A percentile compares a stretch with the other conserved stretches of the same genome.
phyloP scores from a whole-genome alignment of 2,113 vertebrate species.

The Oriolus oriolus region DNA sequence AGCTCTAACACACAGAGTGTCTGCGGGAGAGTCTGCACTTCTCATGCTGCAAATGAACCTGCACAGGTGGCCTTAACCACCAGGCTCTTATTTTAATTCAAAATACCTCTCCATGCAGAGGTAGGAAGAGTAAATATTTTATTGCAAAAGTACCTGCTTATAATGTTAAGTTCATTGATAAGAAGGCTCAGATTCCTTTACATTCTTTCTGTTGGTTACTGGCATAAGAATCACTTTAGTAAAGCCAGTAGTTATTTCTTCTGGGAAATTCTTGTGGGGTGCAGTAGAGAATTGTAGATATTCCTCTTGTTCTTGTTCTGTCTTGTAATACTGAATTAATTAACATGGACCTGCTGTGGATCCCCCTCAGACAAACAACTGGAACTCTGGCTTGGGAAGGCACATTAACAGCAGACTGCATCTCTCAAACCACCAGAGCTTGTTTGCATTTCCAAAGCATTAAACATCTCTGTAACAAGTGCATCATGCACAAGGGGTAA shows the following conservation, averaged over 20 bases:
- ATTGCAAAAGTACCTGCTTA: not conserved
- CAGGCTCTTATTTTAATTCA: not conserved
- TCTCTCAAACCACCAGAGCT: not conserved
- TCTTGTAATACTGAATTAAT: not conserved
- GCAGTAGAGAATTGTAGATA: not conserved
- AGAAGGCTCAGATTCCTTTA: not conserved
- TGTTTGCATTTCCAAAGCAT: not conserved
- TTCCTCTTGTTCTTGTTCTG: not conserved
- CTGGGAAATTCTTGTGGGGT: not conserved
- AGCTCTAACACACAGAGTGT: not conserved
- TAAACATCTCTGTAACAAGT: not conserved
- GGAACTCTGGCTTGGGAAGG: not conserved
- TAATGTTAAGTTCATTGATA: constrained; percentile 25
- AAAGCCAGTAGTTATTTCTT: not conserved
- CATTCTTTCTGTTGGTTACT: not conserved
- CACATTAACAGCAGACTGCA: not conserved
- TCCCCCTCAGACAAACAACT: not conserved
- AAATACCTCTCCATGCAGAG: not conserved
- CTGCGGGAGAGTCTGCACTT: not conserved
- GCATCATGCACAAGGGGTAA: not conserved
- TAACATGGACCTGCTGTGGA: not conserved
- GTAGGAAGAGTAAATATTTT: constrained; percentile 14
- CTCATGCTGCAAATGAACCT: not conserved
- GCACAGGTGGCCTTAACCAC: not conserved
- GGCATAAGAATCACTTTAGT: not conserved